Base-by-base conservation (phyloP, 1,140 invertebrate species). In the Archegozetes longisetosus region DNA sequence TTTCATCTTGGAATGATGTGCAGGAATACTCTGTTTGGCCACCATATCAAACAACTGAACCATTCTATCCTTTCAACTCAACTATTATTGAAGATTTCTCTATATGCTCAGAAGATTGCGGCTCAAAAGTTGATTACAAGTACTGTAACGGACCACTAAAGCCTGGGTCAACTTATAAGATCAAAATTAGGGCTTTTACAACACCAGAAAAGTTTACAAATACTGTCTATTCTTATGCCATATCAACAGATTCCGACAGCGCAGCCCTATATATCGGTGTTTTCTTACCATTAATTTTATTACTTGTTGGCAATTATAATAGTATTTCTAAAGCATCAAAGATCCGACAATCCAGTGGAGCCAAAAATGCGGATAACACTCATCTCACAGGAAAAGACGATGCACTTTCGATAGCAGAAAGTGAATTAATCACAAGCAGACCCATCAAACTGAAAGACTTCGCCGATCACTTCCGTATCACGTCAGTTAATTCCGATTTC, bases 401-500 rank as follows among this genome's bases (percentile, higher is more conserved):
- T 49, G 58, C 57, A 14, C 50, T 67, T 40, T 67, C 66, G 12
- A 67, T 67, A 28, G 55, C 60, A 22, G 65, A 63, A 53, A 66
- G 63, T 60, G 66, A 67, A 64, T 48, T 71, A 67, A 62, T 24
- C 61, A 68, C 17, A 64, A 87, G 83, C 70, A 82, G 90, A 29
- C 89, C 90, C 23, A 85, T 97, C 48, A 80, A 85, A 71, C 80
- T 95, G 51, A 80, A 84, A 61, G 87, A 92, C 68, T 97, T 97
- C 75, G 77, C 83, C 0, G 88, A 95, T 65, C 92, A 98, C 73
- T 93, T 94, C 70, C 78, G 87, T 14, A 78, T 87, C 14, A 95
- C 98, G 92, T 88, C 88, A 12, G 92, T 92, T 13, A 94, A 98
- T 75, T 95, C 91, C 3, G 94, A 98, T 74, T 96, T 97, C 73